Evolutionary conservation across 2,113 vertebrate genomes (phyloP).

Genomic region (Hepsetus odoe): DNA sequence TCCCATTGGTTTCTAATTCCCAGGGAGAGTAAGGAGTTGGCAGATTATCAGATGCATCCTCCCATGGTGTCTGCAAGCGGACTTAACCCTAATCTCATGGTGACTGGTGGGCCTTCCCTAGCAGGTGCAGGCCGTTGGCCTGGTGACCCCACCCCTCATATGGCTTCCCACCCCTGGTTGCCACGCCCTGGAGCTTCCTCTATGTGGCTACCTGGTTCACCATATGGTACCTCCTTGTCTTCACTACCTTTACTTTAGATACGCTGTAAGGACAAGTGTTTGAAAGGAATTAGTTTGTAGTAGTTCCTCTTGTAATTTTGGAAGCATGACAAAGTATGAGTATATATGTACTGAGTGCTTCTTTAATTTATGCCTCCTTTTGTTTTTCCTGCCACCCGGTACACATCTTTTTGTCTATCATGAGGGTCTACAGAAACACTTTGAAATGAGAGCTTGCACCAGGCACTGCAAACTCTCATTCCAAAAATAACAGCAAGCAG

Average conservation of each 20-base stretch:
- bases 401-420: conserved; percentile 24
- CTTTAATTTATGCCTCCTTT: conserved; percentile 13
- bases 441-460: conserved; percentile 39
- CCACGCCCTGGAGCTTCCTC: conserved; percentile 86
- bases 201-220: conserved; percentile 89
- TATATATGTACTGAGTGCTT: neutral
- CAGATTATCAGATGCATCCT: conserved; percentile 88
- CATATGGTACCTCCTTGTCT: conserved; percentile 75
- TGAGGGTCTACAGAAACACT: conserved; percentile 21
- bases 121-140: conserved; percentile 86
- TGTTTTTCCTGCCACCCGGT: conserved; percentile 34
- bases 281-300: neutral
- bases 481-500: conserved; percentile 54
- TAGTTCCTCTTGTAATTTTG: neutral
- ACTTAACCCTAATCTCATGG: conserved; percentile 96
- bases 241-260: neutral
- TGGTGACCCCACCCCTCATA: conserved; percentile 83
- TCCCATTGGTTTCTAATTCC: conserved; percentile 7
- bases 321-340: neutral
- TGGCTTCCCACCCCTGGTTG: conserved; percentile 91
- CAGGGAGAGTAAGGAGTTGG: conserved; percentile 94
- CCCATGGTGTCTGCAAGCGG: conserved; percentile 78
- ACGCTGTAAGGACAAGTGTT: neutral
- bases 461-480: neutral
- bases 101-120: conserved; percentile 86